phyloP scores from a whole-genome alignment of 2,797 vertebrate species.

The Phataginus tricuspis region DNA sequence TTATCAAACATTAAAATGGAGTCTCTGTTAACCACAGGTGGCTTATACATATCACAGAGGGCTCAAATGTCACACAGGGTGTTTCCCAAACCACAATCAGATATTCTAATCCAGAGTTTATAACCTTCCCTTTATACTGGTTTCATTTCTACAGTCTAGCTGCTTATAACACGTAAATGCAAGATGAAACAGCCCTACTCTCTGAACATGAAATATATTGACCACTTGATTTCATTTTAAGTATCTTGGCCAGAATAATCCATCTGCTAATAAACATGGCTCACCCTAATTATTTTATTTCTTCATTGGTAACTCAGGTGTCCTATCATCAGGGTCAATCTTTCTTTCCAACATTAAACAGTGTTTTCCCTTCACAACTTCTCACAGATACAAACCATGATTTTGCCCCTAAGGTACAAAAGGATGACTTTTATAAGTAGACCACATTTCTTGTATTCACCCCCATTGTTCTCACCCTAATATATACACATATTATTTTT shows the following conservation, averaged over 20 bases:
- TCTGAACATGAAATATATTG: neutral
- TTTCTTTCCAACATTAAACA: neutral
- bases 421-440: neutral
- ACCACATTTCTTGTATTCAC: neutral
- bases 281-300: neutral
- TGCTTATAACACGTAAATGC: neutral
- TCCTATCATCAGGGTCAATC: neutral
- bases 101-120: neutral
- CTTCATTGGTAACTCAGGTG: neutral
- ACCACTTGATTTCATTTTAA: neutral
- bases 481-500: neutral
- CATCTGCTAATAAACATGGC: neutral
- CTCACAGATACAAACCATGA: neutral
- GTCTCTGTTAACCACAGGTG: constrained; percentile 41
- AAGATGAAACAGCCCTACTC: neutral
- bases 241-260: neutral
- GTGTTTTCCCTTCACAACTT: neutral
- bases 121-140: neutral
- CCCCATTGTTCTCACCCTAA: neutral
- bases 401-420: too few relatives aligned
- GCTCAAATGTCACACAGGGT: neutral
- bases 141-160: neutral
- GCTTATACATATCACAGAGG: neutral
- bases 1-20: constrained; percentile 17
- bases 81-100: neutral